phyloP scores from a whole-genome alignment of 2,888 invertebrate genomes.

The Pardosa pseudoannulata region DNA sequence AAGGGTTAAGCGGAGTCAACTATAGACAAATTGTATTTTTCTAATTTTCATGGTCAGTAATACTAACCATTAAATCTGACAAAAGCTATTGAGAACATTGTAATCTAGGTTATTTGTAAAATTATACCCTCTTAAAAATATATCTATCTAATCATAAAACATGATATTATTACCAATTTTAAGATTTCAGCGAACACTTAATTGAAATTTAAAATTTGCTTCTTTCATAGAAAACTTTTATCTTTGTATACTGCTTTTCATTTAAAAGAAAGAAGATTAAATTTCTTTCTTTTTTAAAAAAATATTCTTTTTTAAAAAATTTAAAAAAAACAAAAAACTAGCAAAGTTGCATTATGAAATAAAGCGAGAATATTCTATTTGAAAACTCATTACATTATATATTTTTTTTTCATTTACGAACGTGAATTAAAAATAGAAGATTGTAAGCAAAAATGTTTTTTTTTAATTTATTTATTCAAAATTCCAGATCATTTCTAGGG shows the following conservation, averaged over 20 bases:
- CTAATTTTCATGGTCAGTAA: too few species aligned
- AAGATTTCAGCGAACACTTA: neutral
- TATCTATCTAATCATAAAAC: neutral
- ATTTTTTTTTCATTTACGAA: neutral
- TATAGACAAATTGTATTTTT: too few species aligned
- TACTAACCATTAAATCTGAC: too few species aligned
- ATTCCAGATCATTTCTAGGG: neutral
- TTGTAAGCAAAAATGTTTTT: neutral
- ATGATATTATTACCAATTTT: neutral
- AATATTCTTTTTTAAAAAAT: too few species aligned
- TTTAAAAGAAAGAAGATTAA: neutral
- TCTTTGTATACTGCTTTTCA: neutral
- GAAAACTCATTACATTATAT: neutral
- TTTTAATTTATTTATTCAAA: neutral
- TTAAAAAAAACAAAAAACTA: too few species aligned
- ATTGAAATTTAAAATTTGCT: neutral
- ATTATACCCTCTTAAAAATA: neutral
- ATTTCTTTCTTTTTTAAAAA: neutral
- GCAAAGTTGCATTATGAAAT: neutral
- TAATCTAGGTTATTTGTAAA: too few species aligned
- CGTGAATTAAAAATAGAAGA: neutral
- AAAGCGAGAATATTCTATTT: neutral
- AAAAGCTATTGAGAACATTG: too few species aligned
- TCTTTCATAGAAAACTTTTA: neutral
- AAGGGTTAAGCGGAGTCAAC: too few species aligned